phyloP scores from a whole-genome alignment of 1,140 invertebrate species.

The Calliopsis andreniformis region DNA sequence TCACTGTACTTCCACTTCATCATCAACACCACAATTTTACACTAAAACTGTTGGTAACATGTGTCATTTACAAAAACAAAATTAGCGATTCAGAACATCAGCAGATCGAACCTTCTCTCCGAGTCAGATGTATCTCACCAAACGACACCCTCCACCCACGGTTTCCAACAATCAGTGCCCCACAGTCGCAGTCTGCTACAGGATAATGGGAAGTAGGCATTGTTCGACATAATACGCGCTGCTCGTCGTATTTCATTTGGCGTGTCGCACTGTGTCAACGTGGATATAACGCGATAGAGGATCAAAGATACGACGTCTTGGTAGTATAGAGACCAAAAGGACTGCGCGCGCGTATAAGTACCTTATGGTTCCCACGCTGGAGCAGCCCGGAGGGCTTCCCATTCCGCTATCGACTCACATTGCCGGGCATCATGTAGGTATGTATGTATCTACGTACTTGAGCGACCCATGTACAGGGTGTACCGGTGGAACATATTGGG shows the following conservation, averaged over 20 bases:
- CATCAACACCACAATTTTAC: too few relatives aligned
- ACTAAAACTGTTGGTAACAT: too few relatives aligned
- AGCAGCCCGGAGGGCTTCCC: constrained; percentile 77
- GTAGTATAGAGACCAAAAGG: constrained; percentile 67
- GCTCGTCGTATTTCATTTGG: constrained; percentile 59
- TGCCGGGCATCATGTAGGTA: constrained; percentile 74
- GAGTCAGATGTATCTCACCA: neutral
- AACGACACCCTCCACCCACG: neutral
- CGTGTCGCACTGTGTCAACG: constrained; percentile 36
- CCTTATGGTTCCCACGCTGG: constrained; percentile 78
- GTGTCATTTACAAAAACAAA: too few relatives aligned
- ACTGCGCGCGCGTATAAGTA: constrained; percentile 66
- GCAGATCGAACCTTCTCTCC: too few relatives aligned
- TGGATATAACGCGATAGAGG: constrained; percentile 43
- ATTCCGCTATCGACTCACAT: constrained; percentile 77
- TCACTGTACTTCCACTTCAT: too few relatives aligned
- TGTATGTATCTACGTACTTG: constrained; percentile 72
- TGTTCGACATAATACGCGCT: constrained; percentile 41
- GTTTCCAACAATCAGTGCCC: neutral
- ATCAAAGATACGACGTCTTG: constrained; percentile 57
- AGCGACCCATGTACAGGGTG: constrained; percentile 72
- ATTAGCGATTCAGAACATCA: too few relatives aligned
- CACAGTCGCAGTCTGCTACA: neutral
- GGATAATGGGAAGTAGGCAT: neutral
- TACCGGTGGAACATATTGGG: constrained; percentile 70